Conservation (phyloP, 1,140 invertebrate species). For the Panagrolaimus sp. region DNA sequence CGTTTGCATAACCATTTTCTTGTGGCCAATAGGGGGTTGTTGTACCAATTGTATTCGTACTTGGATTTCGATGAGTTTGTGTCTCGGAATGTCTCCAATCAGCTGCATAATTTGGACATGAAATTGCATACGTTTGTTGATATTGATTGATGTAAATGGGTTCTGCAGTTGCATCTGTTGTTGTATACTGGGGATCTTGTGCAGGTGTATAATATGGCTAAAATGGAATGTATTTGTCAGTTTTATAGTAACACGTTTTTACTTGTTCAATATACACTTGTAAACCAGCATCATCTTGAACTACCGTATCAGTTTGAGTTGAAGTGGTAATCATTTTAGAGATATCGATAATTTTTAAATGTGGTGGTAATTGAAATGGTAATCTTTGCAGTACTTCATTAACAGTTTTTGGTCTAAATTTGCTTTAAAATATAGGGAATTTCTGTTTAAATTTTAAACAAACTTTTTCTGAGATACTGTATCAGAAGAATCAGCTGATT, state of each 20-base stretch:
- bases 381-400: no score
- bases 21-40: not conserved
- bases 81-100: conserved; percentile 1
- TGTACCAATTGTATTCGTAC: not conserved
- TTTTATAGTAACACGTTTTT: not conserved
- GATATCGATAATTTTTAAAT: no score
- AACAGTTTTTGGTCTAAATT: no score
- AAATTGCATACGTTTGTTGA: not conserved
- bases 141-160: not conserved
- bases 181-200: not conserved
- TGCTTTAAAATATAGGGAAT: not conserved
- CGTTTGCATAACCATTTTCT: not conserved
- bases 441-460: not conserved
- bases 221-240: not conserved
- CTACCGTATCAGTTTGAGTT: no score
- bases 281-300: not conserved
- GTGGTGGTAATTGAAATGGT: no score
- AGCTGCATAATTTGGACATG: not conserved
- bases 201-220: not conserved
- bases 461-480: not conserved
- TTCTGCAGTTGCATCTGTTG: not conserved
- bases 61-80: not conserved
- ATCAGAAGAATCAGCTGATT: not conserved
- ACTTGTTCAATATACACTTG: not conserved
- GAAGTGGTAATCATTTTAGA: no score